Base-by-base conservation (phyloP, 1,140 invertebrate species). In the Formica selysi region DNA sequence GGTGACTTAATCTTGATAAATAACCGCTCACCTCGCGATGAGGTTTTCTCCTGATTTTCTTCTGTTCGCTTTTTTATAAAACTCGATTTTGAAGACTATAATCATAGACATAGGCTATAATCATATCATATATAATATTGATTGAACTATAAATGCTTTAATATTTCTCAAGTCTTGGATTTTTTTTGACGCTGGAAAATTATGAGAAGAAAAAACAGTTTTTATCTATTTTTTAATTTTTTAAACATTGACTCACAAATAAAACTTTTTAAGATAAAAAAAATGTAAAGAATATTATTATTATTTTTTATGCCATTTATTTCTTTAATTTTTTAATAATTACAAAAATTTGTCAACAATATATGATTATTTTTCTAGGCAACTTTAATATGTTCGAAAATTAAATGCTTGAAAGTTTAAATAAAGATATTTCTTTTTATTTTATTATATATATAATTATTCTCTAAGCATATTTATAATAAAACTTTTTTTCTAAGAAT, bases 1-100 rank as follows among this genome's bases (percentile, higher is more conserved):
- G 36, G 44, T 57, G 70, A 84, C 38, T 84, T 57, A 76, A 57
- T 81, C 51, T 76, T 36, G 36, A 4, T 36, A 29, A 59, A 6
- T 70, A 36, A 73, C 41, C 79, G 8, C n/a, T 36, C 26, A 44
- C 36, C 78, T 44, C 26, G 19, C 51, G 51, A 67, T 41, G 3
- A 29, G 13, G 1, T 2, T 67, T 32, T 57, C 65, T 29, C 1
- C 11, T 6, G 36, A 44, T 13, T 32, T 48, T 16, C 2, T 22
- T 13, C 19, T 22, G 16, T 51, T 4, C 16, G 48, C 19, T 11
- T 78, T 8, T n/a, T 22, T 7, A 16, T 48, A 8, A 64, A 44
- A 44, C 16, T 62, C 26, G 1, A 62, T n/a, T 76, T 57, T 57
- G 26, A 70, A 16, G 10, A 11, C 26, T 48, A 48, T 19, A 51